Evolutionary conservation across 2,797 vertebrate species (phyloP), one percentile per base, ranked within the genome.

Genomic region (Poecile montanus): DNA sequence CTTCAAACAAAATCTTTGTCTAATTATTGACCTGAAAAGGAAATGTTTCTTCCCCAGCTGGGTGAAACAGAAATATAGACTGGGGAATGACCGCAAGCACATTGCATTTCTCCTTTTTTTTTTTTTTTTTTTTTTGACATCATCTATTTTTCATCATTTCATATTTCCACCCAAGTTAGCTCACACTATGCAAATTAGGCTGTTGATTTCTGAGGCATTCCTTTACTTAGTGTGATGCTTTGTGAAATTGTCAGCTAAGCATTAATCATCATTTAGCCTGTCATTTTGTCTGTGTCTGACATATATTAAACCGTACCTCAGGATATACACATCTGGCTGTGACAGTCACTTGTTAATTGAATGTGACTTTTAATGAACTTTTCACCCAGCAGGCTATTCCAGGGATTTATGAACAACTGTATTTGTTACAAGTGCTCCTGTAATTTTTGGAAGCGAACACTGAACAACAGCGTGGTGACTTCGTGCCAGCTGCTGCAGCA

Each of bases 281-380:
- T 81, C 56, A 51, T 93, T 89, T 72, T 83, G 57, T 40, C 78
- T 86, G 50, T 68, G 16, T 38, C 79, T 96, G 68, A 80, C 71
- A 66, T 50, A 80, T 72, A 90, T 83, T 89, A 91, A 88, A 80
- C 60, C 45, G 29, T 38, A 88, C 81, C 79, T 72, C 57, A 63
- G 88, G 92, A 88, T 63, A 94, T 40, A 82, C 47, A 78, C 73
- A 85, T 91, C 92, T 96, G 93, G 38, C 1, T 0, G 34, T 95
- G 85, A 81, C 82, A 91, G 74, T 78, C 16, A 79, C 47, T 96
- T 90, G 66, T 87, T 94, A 96, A 95, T 90, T 79, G 86, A 93
- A 80, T 91, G 83, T 87, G 93, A 93, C 91, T 96, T 96, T 70
- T 86, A 80, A 89, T 85, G 89, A 95, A 92, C 68, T 92, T 89